These are phyloP conservation scores for Pomacea maculata DNA, from an alignment of 1,140 invertebrate genomes.

Conservation along the genomic window DNA sequence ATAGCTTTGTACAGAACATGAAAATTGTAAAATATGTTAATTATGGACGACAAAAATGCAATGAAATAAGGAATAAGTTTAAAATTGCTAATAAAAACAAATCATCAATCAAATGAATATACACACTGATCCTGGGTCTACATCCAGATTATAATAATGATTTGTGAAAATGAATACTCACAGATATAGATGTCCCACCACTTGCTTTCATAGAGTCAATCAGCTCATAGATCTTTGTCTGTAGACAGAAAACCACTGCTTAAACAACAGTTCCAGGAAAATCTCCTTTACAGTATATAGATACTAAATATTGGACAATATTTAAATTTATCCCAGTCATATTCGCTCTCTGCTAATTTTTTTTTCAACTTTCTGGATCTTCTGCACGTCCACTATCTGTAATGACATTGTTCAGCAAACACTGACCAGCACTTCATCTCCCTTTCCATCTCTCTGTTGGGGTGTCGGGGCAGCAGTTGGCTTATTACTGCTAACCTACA, in stretches of 20 bases:
- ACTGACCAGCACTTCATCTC: background rate
- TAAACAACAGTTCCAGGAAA: background rate
- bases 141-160: background rate
- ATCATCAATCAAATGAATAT: background rate
- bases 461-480: too few species aligned
- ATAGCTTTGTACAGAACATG: background rate
- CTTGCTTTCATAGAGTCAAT: slow-evolving; percentile 26
- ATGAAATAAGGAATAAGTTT: background rate
- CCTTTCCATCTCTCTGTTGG: background rate
- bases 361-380: background rate
- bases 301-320: too few species aligned
- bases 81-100: background rate
- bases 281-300: background rate
- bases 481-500: too few species aligned
- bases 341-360: background rate
- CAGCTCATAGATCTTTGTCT: slow-evolving; percentile 27
- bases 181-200: slow-evolving; percentile 28
- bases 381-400: background rate
- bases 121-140: background rate
- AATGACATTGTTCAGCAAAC: background rate
- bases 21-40: background rate
- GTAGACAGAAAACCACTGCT: background rate
- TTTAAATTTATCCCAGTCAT: background rate
- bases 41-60: background rate
- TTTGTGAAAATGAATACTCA: slow-evolving; percentile 15